Evolutionary conservation across 2,113 vertebrate genomes (phyloP).

Genomic region (Onychorhynchus coronatus): DNA sequence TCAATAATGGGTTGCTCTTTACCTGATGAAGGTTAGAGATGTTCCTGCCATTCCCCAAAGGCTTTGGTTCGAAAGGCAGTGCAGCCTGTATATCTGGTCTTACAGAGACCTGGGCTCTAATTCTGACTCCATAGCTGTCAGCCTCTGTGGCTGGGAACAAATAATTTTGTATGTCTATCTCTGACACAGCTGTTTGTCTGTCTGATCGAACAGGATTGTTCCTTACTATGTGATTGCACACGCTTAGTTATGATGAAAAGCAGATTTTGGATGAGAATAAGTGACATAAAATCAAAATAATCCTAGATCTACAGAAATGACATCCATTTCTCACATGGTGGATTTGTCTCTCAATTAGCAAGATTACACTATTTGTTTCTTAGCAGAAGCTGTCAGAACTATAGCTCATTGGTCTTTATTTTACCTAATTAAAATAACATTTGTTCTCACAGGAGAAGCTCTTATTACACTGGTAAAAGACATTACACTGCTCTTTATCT

Average conservation of each 20-base stretch:
- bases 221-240: neutral
- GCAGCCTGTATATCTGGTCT: neutral
- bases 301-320: neutral
- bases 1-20: neutral
- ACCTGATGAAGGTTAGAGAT: neutral
- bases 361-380: neutral
- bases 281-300: neutral
- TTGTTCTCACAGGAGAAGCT: neutral
- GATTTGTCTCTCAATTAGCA: neutral
- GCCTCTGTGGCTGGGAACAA: neutral
- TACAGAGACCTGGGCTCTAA: neutral
- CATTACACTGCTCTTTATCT: neutral
- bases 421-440: neutral
- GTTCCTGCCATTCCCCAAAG: neutral
- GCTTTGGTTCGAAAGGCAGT: neutral
- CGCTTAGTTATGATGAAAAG: neutral
- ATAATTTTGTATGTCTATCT: neutral
- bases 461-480: neutral
- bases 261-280: neutral
- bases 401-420: neutral
- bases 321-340: neutral
- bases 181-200: neutral
- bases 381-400: neutral
- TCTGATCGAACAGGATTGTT: neutral
- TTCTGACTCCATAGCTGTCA: neutral